phyloP scores from a whole-genome alignment of 1,140 invertebrate genomes.

The Cherax quadricarinatus region DNA sequence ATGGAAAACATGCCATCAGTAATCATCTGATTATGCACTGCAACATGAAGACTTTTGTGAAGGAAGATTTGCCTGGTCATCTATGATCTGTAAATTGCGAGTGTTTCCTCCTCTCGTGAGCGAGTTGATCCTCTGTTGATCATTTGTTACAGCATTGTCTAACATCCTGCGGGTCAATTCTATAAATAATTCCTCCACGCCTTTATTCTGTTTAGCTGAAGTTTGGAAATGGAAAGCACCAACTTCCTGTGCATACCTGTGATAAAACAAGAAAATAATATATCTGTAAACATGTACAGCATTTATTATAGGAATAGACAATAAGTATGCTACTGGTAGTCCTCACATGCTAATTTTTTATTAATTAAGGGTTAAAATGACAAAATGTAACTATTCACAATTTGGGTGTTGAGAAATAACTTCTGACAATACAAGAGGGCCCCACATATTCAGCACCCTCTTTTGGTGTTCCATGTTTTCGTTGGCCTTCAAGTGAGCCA shows the following conservation, averaged over 20 bases:
- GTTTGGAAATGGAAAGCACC: constrained; percentile 96
- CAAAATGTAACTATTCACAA: background rate
- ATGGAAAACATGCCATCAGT: background rate
- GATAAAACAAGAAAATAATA: background rate
- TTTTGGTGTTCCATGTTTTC: too few species aligned
- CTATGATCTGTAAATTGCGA: constrained; percentile 58
- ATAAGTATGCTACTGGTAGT: too few species aligned
- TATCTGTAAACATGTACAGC: background rate
- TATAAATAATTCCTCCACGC: constrained; percentile 95
- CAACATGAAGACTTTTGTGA: constrained; percentile 54
- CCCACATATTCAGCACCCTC: too few species aligned
- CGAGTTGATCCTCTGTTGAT: constrained; percentile 58
- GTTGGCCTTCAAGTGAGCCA: too few species aligned
- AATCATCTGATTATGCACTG: background rate
- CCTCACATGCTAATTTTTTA: background rate
- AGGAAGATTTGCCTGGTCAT: constrained; percentile 34
- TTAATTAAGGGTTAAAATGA: background rate
- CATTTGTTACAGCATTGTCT: constrained; percentile 50
- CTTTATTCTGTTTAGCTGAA: constrained; percentile 95
- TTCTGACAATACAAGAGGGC: too few species aligned
- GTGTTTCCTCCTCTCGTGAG: constrained; percentile 41
- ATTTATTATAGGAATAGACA: too few species aligned
- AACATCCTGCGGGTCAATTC: constrained; percentile 87
- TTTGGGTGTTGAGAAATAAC: too few species aligned
- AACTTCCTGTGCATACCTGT: constrained; percentile 92